Conservation (phyloP, 1,140 invertebrate genomes). For the Sycophila sp. region DNA sequence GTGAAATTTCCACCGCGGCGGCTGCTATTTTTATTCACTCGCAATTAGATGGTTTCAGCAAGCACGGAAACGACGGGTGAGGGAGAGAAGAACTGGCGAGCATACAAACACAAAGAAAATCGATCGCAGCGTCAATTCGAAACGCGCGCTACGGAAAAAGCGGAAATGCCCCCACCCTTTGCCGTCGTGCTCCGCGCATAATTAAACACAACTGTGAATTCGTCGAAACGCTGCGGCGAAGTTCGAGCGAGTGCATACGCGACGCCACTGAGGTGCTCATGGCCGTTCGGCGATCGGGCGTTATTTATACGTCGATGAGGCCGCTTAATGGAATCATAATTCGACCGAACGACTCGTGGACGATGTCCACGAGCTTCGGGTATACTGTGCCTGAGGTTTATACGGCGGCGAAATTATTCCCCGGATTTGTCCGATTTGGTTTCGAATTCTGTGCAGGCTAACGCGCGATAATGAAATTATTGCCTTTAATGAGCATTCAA, state of each 20-base stretch:
- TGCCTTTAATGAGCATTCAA: neutral
- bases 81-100: neutral
- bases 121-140: neutral
- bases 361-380: neutral
- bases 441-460: neutral
- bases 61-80: neutral
- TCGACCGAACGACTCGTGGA: neutral
- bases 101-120: neutral
- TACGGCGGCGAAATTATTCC: neutral
- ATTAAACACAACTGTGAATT: neutral
- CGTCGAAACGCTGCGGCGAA: neutral
- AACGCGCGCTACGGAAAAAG: neutral
- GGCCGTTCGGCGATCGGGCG: neutral
- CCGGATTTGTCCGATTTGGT: neutral
- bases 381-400: neutral
- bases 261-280: too few species aligned
- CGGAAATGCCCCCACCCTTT: neutral
- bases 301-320: neutral
- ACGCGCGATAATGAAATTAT: neutral
- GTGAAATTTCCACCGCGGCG: neutral
- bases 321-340: neutral
- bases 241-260: neutral
- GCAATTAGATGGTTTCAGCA: neutral
- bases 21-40: constrained; percentile 1
- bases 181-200: too few species aligned